phyloP scores from a whole-genome alignment of 2,888 invertebrate species.

The Mythimna lalbum region DNA sequence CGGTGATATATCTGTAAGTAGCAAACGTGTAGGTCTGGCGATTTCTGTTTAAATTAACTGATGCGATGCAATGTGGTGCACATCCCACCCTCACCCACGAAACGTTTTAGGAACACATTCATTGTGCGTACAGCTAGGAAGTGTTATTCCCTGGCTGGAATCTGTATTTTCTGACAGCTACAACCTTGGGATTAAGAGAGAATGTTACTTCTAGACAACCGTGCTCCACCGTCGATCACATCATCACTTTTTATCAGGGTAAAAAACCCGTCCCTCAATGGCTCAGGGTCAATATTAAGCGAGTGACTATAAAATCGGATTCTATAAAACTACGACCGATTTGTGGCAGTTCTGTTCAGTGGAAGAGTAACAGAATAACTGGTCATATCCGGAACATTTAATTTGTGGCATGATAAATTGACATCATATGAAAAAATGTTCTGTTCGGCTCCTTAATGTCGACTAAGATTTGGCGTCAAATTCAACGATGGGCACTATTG shows the following conservation, averaged over 20 bases:
- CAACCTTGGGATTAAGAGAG: too few relatives aligned
- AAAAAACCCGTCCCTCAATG: not conserved
- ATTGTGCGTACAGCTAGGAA: too few relatives aligned
- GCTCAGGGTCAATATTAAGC: not conserved
- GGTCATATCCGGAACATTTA: constrained; percentile 30
- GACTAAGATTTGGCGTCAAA: not conserved
- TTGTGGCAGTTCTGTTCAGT: constrained; percentile 11
- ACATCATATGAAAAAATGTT: not conserved
- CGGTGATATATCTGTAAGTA: not conserved
- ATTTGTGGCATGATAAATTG: constrained; percentile 16
- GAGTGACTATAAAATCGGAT: constrained; percentile 12
- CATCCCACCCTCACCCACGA: too few relatives aligned
- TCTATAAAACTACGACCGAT: constrained; percentile 18
- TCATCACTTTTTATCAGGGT: too few relatives aligned
- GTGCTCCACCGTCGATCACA: too few relatives aligned
- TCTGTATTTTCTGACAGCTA: too few relatives aligned
- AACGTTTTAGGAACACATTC: too few relatives aligned
- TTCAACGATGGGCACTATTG: not conserved
- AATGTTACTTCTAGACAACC: too few relatives aligned
- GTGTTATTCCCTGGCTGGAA: too few relatives aligned
- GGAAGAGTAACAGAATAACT: constrained; percentile 19
- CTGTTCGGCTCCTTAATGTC: not conserved
- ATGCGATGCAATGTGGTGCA: too few relatives aligned
- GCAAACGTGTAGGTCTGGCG: not conserved
- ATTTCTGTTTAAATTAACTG: not conserved